Evolutionary conservation across 2,113 vertebrate species (phyloP), one percentile per base, ranked within the genome.

Genomic region (Arvicanthis niloticus): DNA sequence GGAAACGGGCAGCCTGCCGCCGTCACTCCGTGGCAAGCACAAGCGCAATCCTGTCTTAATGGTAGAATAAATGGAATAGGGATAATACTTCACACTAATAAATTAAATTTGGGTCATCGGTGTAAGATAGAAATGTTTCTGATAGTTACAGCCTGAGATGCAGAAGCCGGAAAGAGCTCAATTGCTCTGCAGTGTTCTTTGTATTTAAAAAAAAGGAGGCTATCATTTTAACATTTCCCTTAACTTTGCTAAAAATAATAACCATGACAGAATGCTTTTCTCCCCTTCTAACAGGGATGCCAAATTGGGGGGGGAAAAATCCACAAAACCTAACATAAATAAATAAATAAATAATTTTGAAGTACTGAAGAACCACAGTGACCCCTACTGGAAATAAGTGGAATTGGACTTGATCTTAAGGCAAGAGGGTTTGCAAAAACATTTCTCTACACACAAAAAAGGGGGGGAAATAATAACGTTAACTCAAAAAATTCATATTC

Each of bases 171-270:
- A 29, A 73, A 58, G 92, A 93, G 13, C 91, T 77, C 89, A 96
- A 85, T 95, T 93, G 65, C 70, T 95, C 94, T 96, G 53, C 87
- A 97, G 51, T 81, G 60, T 94, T 98, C 92, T 98, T 98, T 98
- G 84, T 98, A 95, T 97, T 98, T 98, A 98, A 97, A 96, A 45
- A 45, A 97, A 97, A 93, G 60, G 88, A 93, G 67, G 77, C 97
- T 97, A 93, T 93, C 72, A 51, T 97, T 98, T 98, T 97, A 98
- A 97, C 88, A 97, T 96, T 98, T 98, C 81, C 98, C 82, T 97
- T 95, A 97, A 97, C 92, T 98, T 98, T 97, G 78, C 97, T 98
- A 98, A 98, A 98, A 98, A 98, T 98, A 98, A 96, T 6, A 92
- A 37, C 67, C 75, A 40, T 97, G 95, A 95, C 90, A 96, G 87